Evolutionary conservation across 2,888 invertebrate species (phyloP), one percentile per base, ranked within the genome.

Genomic region (Cremastobaeus sp.): DNA sequence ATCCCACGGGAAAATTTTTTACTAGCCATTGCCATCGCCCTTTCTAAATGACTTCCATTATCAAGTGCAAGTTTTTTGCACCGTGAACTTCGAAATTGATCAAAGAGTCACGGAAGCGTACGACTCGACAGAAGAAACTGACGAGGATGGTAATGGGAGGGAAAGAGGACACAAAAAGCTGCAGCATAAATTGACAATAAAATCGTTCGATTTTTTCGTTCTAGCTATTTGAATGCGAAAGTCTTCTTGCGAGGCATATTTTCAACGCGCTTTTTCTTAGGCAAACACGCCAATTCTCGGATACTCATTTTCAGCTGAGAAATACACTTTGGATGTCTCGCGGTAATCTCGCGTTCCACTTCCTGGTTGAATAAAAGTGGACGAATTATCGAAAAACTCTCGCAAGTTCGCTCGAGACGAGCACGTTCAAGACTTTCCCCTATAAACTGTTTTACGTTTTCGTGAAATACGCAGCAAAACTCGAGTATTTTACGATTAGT

Each of bases 391-490:
- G 37, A 60, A 50, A 34, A 62, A n/a, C 32, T 9, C 6, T 39
- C 18, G 39, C 8, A 43, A 43, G 20, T 43, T 54, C 34, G 25
- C 15, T 14, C 15, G 14, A n/a, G 62, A 47, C 47, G 54, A 54
- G 35, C 15, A 21, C 30, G 6, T 50, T 18, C 30, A 12, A 32
- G 41, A 64, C 62, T 70, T 70, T 70, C 70, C 47, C 70, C 62
- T 37, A 70, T 70, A 62, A 70, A 70, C 30, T 64, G 35, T 35
- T 70, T 70, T 70, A 70, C 50, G 70, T 30, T 70, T 62, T 48
- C 55, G 64, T 70, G 64, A 70, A 64, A 48, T 37, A 34, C 54
- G 18, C 11, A 1, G 15, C 43, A 41, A 62, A 57, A 57, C 57
- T 62, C 34, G 62, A 34, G 54, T 41, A 54, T 54, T 47, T 59